These are phyloP conservation scores for Seira ritae DNA, from an alignment of 2,888 invertebrate genomes.

Conservation along the genomic window DNA sequence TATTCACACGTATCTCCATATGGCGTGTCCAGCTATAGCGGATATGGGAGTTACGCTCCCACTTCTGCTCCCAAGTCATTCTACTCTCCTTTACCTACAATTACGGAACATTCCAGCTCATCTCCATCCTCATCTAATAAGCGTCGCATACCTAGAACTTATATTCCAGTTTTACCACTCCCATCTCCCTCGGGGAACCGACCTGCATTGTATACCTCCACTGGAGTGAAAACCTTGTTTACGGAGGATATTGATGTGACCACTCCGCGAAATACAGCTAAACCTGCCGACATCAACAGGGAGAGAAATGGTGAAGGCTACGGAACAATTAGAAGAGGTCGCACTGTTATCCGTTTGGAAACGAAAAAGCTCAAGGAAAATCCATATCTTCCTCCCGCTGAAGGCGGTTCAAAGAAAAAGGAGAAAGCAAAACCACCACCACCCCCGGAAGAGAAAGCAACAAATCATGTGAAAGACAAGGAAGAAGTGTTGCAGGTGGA, in stretches of 20 bases:
- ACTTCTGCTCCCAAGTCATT: constrained; percentile 43
- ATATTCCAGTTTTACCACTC: constrained; percentile 56
- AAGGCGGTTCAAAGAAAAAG: constrained; percentile 13
- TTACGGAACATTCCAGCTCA: constrained; percentile 69
- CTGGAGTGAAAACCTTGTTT: constrained; percentile 48
- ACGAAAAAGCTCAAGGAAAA: constrained; percentile 76
- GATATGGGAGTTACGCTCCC: constrained; percentile 46
- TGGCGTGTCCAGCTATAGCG: constrained; percentile 37
- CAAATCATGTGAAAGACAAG: not conserved
- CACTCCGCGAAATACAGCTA: constrained; percentile 76
- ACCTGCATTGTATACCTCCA: constrained; percentile 76
- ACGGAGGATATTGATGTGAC: constrained; percentile 92
- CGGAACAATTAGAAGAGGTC: constrained; percentile 83
- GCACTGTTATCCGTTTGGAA: constrained; percentile 85
- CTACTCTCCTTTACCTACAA: constrained; percentile 61
- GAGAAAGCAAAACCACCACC: constrained; percentile 10
- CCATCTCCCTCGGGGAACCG: constrained; percentile 41
- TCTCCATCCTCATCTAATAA: constrained; percentile 33
- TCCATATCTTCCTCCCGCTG: constrained; percentile 57
- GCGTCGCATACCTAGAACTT: constrained; percentile 50
- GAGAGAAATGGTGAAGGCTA: constrained; percentile 76
- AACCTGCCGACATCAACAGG: constrained; percentile 66
- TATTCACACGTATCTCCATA: constrained; percentile 37
- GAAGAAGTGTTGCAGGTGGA: not conserved
- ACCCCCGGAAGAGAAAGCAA: constrained; percentile 22